Conservation (phyloP, 2,797 vertebrate genomes). For the Enteromius afrohamiltoni region DNA sequence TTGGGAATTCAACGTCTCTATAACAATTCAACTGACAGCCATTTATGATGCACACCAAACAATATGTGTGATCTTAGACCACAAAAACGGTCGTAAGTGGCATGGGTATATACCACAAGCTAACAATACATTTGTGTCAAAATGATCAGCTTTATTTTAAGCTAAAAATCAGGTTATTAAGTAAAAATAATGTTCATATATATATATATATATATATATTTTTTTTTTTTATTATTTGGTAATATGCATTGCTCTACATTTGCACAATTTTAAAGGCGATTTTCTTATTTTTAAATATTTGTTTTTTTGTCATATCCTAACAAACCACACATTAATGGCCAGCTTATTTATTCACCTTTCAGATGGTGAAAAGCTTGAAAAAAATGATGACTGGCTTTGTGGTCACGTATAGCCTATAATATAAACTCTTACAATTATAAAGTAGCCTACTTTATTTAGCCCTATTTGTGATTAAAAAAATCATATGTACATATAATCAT, state of each 20-base stretch:
- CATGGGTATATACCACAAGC: not conserved
- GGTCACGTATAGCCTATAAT: not conserved
- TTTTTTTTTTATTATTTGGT: not conserved
- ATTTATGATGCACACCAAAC: not conserved
- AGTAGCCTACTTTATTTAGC: no score
- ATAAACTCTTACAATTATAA: not conserved
- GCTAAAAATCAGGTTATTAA: not conserved
- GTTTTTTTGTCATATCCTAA: not conserved
- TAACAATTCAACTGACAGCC: not conserved
- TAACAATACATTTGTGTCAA: not conserved
- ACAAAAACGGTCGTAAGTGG: not conserved
- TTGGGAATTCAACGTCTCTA: conserved; percentile 9
- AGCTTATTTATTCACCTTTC: not conserved
- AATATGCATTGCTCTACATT: not conserved
- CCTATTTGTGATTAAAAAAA: not conserved
- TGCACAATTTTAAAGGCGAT: not conserved
- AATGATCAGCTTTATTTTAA: not conserved
- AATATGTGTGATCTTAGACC: not conserved
- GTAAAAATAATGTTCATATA: not conserved
- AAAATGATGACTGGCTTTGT: not conserved
- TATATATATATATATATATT: no score
- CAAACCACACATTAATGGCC: not conserved
- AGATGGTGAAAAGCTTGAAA: not conserved
- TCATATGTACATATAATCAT: not conserved
- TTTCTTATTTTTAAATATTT: not conserved